These are phyloP conservation scores for Zygogramma bicolorata DNA, from an alignment of 2,888 invertebrate genomes.

Conservation along the genomic window DNA sequence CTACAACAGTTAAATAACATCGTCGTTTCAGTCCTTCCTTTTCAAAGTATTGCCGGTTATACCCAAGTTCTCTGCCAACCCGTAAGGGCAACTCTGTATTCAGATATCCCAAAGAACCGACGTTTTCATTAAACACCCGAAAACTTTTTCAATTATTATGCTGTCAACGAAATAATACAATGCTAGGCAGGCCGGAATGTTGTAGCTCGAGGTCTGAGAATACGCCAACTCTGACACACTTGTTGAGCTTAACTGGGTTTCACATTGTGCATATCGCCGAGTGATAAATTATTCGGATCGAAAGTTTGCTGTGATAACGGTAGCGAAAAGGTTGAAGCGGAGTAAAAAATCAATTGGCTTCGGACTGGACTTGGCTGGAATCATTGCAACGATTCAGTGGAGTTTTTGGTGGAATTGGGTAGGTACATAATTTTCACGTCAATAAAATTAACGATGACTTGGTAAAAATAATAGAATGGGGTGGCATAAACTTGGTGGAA, in stretches of 20 bases:
- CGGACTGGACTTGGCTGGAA: background rate
- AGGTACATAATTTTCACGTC: background rate
- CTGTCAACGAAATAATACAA: slow-evolving; percentile 45
- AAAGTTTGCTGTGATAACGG: background rate
- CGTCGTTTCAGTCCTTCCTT: background rate
- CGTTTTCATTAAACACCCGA: slow-evolving; percentile 48
- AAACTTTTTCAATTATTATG: slow-evolving; percentile 57
- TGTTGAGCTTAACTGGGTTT: slow-evolving; percentile 41
- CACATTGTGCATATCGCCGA: background rate
- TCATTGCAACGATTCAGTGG: background rate
- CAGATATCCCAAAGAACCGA: slow-evolving; percentile 14
- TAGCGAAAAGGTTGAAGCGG: background rate
- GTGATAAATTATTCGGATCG: slow-evolving; percentile 7
- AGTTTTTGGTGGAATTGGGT: background rate
- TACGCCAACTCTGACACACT: slow-evolving; percentile 33
- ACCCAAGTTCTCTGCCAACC: background rate
- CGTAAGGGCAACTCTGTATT: background rate
- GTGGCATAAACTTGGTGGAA: too few species aligned
- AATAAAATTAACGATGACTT: too few species aligned
- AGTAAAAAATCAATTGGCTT: background rate
- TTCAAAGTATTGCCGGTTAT: background rate
- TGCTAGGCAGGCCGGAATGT: slow-evolving; percentile 14
- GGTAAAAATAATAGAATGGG: background rate
- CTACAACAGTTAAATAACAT: background rate
- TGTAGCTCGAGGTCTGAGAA: slow-evolving; percentile 18